Evolutionary conservation across 2,113 vertebrate genomes (phyloP), one percentile per base, ranked within the genome.

Genomic region (Pedetes capensis): DNA sequence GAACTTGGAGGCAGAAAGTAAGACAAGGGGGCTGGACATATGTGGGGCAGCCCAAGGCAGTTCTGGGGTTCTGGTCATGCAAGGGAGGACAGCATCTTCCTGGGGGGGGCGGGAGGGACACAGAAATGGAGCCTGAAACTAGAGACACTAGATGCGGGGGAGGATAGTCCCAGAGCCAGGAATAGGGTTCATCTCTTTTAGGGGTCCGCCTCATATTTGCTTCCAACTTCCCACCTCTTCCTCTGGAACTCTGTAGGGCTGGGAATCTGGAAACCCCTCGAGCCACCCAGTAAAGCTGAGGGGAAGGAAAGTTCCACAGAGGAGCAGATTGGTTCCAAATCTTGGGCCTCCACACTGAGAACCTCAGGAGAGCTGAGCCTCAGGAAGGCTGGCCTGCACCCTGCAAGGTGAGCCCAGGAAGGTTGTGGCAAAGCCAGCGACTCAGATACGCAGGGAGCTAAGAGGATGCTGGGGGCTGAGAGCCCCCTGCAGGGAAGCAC

Each of bases 71-170:
- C 49, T 55, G 29, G 27, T 29, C 32, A 12, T 25, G 1, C 32
- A 12, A 20, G 1, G 6, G 57, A 71, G 13, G n/a, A 25, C 32
- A 39, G 71, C 32, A 71, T 75, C 83, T 74, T 76, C 68, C 72
- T 61, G 55, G 72, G 61, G 78, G 34, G 25, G 8, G 14, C 14
- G 49, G 49, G 37, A n/a, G n/a, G n/a, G n/a, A n/a, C n/a, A n/a
- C n/a, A n/a, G n/a, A n/a, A 49, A 16, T n/a, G 61, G 49, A 61
- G 25, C 68, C 42, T 37, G 23, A 64, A 29, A 13, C 42, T 37
- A 34, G 68, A 47, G 47, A 17, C 34, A 16, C 0, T 3, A 25
- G 34, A 8, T 5, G 0, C 37, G 16, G 5, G 53, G 1, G 13
- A 53, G 27, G 59, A 66, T 6, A 6, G 42, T 37, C 39, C 49